phyloP scores from a whole-genome alignment of 2,888 invertebrate species.

The Dasypolia templi region DNA sequence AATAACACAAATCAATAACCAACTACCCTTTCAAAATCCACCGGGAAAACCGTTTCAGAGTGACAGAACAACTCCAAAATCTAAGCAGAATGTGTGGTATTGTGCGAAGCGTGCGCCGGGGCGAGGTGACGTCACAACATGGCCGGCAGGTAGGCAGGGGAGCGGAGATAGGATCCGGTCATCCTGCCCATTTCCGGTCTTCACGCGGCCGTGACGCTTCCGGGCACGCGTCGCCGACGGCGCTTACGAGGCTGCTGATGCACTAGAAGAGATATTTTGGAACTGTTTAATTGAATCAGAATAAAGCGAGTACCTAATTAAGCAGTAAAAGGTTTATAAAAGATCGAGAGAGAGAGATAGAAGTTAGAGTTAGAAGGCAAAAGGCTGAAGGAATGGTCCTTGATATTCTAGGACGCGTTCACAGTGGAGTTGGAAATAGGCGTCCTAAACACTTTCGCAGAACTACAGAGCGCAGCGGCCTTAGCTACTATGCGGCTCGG shows the following conservation, averaged over 20 bases:
- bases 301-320: neutral
- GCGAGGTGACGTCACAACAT: constrained; percentile 87
- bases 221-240: constrained; percentile 89
- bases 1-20: neutral
- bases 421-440: neutral
- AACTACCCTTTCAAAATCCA: constrained; percentile 13
- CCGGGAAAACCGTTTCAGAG: constrained; percentile 54
- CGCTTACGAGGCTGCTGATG: constrained; percentile 75
- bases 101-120: constrained; percentile 64
- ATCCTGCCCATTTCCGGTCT: constrained; percentile 91
- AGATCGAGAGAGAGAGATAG: neutral
- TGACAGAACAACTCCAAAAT: constrained; percentile 71
- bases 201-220: constrained; percentile 91
- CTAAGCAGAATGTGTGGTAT: constrained; percentile 70
- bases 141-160: constrained; percentile 87
- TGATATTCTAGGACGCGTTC: neutral
- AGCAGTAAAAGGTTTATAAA: neutral
- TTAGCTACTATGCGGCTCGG: neutral
- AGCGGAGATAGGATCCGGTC: constrained; percentile 90
- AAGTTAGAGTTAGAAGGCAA: neutral
- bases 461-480: neutral
- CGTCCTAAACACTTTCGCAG: neutral
- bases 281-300: constrained; percentile 34
- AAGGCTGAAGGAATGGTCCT: constrained; percentile 7
- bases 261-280: constrained; percentile 76